phyloP scores from a whole-genome alignment of 2,113 vertebrate species.

The Setophaga coronata region DNA sequence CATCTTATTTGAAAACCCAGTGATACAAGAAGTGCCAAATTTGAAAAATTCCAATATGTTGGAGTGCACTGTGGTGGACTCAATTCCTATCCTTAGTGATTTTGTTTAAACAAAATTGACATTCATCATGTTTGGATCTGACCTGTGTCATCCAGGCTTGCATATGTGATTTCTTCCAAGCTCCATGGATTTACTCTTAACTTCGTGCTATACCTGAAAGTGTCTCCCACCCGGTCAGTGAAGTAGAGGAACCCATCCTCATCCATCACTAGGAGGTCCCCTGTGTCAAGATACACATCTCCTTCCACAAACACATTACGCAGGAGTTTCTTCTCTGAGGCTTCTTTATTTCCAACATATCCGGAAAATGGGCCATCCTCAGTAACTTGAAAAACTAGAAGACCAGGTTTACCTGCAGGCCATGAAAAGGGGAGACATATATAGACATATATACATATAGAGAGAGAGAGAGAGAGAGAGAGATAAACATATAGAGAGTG shows the following conservation, averaged over 20 bases:
- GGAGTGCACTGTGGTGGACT: background rate
- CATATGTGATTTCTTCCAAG: background rate
- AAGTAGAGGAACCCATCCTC: conserved; percentile 78
- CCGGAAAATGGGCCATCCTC: background rate
- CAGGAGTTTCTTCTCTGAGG: conserved; percentile 36
- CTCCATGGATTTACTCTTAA: background rate
- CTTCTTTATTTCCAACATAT: background rate
- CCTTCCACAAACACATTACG: background rate
- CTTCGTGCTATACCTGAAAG: conserved; percentile 74
- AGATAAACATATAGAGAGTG: background rate
- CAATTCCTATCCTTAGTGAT: background rate
- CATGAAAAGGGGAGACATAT: background rate
- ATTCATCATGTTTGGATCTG: background rate
- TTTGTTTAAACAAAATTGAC: background rate
- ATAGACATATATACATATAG: background rate
- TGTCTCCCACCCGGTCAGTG: conserved; percentile 79
- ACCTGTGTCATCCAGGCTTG: background rate
- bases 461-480: too few relatives aligned
- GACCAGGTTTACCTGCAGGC: background rate
- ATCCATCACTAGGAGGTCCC: conserved; percentile 76
- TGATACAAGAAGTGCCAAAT: background rate
- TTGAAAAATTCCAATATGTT: background rate
- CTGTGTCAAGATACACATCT: conserved; percentile 73
- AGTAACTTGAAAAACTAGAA: background rate
- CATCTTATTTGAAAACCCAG: background rate